Evolutionary conservation across 2,113 vertebrate genomes (phyloP), one percentile per base, ranked within the genome.

Genomic region (Boulengerochromis microlepis): DNA sequence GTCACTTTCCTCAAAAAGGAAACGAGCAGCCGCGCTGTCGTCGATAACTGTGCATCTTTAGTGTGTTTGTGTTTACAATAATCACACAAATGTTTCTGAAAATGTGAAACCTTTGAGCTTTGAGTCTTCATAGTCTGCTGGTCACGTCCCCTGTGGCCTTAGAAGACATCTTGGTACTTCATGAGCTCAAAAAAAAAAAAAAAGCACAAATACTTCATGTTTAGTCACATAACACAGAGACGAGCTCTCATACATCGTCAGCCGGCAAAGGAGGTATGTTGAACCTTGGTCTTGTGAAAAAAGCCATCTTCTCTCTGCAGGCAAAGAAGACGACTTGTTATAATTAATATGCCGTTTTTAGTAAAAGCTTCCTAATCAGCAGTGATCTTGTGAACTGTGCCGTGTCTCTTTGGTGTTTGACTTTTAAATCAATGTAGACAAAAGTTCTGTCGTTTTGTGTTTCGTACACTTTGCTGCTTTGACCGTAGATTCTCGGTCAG

Each of bases 261-360:
- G 98, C 98, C 81, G 99, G 98, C 94, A 99, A 96, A 96, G 98
- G 97, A 97, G 98, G 98, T 97, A 99, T 97, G 96, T 98, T 98
- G 94, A 99, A 98, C 96, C 98, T 98, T 97, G 99, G 98, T 97
- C 98, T 97, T 71, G 98, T 99, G 92, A 99, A 99, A 95, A 99
- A 99, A 86, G 98, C 98, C 95, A 99, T 99, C 97, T 99, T 99
- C 98, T 99, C 98, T 97, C 98, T 99, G 96, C 61, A 24, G 80
- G 83, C 2, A 61, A 33, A 86, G 1, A 31, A 54, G 4, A 40
- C 1, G 26, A 16, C 33, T 31, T 84, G 4, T 52, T 33, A 83
- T 10, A 10, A 13, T 10, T 16, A 2, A 83, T 6, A 6, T 3
- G 4, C 3, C 0, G 5, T 22, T 50, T 35, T 33, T 26, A 52